Conservation (phyloP, 2,113 vertebrate species). For the Erythrocebus patas region DNA sequence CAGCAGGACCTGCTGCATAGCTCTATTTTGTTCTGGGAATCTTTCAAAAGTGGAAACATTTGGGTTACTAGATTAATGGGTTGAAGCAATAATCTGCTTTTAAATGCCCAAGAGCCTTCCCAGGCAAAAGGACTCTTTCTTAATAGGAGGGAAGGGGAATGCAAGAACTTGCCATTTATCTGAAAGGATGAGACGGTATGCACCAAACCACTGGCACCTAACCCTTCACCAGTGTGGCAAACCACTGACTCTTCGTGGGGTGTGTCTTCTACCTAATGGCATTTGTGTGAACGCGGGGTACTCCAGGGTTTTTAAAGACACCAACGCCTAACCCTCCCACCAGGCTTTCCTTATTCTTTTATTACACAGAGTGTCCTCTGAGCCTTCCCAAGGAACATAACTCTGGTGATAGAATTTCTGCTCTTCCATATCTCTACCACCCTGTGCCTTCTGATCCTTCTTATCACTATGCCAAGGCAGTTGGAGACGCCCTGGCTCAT, state of each 20-base stretch:
- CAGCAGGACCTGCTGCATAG: not conserved
- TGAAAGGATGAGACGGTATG: too few relatives aligned
- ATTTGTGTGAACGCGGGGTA: not conserved
- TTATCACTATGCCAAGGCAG: not conserved
- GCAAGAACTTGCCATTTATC: not conserved
- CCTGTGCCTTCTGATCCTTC: not conserved
- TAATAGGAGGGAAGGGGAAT: not conserved
- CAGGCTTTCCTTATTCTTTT: not conserved
- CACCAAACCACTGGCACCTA: too few relatives aligned
- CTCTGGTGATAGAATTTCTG: not conserved
- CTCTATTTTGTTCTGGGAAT: not conserved
- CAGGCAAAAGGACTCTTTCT: not conserved
- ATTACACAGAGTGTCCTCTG: not conserved
- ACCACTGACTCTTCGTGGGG: not conserved
- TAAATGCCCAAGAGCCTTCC: not conserved
- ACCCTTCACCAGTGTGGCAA: not conserved
- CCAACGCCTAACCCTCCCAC: not conserved
- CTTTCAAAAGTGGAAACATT: not conserved
- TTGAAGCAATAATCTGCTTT: not conserved
- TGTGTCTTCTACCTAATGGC: rapidly evolving
- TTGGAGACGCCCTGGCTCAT: too few relatives aligned
- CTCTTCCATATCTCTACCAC: not conserved
- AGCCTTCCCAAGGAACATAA: not conserved
- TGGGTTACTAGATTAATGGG: conserved; percentile 10
- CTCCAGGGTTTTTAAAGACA: not conserved